Evolutionary conservation across 2,888 invertebrate genomes (phyloP), one percentile per base, ranked within the genome.

Genomic region (Drosophila antonietae): DNA sequence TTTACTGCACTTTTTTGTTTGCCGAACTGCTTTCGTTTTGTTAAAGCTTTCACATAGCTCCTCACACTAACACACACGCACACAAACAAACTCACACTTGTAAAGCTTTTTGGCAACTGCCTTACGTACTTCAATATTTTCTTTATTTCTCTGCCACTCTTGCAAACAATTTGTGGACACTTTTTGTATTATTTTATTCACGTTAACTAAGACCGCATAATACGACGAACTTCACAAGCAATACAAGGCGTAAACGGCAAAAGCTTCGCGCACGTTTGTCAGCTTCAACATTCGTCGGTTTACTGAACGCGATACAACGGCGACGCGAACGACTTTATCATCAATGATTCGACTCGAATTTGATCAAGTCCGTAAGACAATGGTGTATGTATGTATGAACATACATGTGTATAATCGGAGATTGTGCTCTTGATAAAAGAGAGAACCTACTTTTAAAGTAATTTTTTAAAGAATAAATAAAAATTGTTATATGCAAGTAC

Each of bases 201-300:
- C 39, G 33, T 9, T 31, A 53, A 47, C 60, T 57, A 52, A 46
- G 65, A 60, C 46, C 49, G 7, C 43, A 53, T 28, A 43, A 65
- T 46, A 66, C 33, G 51, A 35, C 53, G 28, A 53, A 55, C 52
- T 55, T n/a, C 14, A 28, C 55, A 53, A n/a, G 9, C 49, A 52
- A 33, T 35, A 44, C 66, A 59, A 61, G 55, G 57, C 56, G 46
- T 35, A 58, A 58, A 68, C 59, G 46, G 46, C 28, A 37, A 73
- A 68, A 75, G 71, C 51, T 70, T 73, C 80, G 75, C 87, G 77
- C 77, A 89, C 80, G 83, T 81, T 79, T 66, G 75, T 75, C 78
- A 82, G 80, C 87, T 90, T 91, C 82, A 88, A 90, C 88, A 87
- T 78, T 90, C 88, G 86, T 85, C 83, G 83, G 80, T 80, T 83